Conservation (phyloP, 2,888 invertebrate genomes). For the Keiferia lycopersicella region DNA sequence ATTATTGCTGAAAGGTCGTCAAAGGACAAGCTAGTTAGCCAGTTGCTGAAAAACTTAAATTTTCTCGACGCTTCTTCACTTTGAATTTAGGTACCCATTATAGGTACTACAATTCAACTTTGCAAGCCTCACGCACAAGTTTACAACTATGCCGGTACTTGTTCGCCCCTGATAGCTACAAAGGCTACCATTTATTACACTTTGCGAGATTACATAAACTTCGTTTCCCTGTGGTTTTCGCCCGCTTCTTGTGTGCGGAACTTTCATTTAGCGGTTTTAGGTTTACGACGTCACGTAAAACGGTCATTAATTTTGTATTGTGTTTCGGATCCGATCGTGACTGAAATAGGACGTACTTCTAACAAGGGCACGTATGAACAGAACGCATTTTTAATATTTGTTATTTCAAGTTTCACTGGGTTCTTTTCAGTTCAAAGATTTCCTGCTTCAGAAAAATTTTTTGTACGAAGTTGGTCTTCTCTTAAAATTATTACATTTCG, state of each 20-base stretch:
- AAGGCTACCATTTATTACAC: not conserved
- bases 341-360: conserved; percentile 47
- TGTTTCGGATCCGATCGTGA: conserved; percentile 44
- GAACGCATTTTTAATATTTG: not conserved
- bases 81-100: not conserved
- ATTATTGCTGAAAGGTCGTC: no score
- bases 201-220: conserved; percentile 17
- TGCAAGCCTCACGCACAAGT: no score
- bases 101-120: not conserved
- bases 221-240: conserved; percentile 18
- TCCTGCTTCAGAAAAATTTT: no score
- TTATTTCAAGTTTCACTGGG: not conserved
- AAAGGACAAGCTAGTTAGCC: no score
- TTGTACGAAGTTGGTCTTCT: no score
- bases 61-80: no score
- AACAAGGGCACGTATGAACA: conserved; percentile 40
- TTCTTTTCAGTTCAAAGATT: not conserved
- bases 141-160: no score
- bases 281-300: conserved; percentile 60
- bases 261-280: conserved; percentile 51
- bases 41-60: no score
- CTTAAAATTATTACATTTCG: no score
- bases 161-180: not conserved
- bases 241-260: conserved; percentile 40
- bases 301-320: conserved; percentile 62